Evolutionary conservation across 2,113 vertebrate genomes (phyloP).

Genomic region (Sturnira hondurensis): DNA sequence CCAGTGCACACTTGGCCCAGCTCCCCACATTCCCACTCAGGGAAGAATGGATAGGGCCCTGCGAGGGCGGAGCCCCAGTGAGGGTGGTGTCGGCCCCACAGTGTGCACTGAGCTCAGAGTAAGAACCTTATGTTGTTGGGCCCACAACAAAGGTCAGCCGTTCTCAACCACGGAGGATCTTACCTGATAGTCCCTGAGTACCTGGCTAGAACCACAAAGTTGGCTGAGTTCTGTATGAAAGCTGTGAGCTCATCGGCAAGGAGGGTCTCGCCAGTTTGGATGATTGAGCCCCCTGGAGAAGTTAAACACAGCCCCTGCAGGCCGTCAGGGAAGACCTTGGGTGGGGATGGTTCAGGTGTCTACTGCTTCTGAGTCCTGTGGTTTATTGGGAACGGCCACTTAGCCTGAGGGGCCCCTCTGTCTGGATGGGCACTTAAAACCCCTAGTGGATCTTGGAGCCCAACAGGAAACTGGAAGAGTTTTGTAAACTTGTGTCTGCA

Average conservation of each 20-base stretch:
- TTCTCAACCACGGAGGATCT: neutral
- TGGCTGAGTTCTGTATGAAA: neutral
- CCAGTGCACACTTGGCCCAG: too few relatives aligned
- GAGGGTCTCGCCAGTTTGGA: neutral
- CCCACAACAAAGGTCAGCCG: neutral
- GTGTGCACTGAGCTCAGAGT: neutral
- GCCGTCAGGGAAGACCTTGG: too few relatives aligned
- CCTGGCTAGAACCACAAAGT: neutral
- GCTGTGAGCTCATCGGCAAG: neutral
- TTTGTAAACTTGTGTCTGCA: neutral
- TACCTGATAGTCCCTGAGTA: neutral
- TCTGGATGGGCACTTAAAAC: neutral
- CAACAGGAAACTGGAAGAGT: neutral
- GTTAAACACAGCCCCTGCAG: too few relatives aligned
- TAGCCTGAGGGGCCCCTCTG: neutral
- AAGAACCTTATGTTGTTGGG: neutral
- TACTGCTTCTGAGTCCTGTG: neutral
- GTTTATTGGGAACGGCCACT: fast-evolving
- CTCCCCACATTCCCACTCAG: neutral
- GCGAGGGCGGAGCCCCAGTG: neutral
- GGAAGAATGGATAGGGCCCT: neutral
- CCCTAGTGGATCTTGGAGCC: neutral
- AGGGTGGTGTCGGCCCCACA: neutral
- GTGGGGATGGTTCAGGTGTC: neutral
- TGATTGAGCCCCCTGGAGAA: neutral